Base-by-base conservation (phyloP, 1,140 invertebrate genomes). In the Pogonomyrmex barbatus region DNA sequence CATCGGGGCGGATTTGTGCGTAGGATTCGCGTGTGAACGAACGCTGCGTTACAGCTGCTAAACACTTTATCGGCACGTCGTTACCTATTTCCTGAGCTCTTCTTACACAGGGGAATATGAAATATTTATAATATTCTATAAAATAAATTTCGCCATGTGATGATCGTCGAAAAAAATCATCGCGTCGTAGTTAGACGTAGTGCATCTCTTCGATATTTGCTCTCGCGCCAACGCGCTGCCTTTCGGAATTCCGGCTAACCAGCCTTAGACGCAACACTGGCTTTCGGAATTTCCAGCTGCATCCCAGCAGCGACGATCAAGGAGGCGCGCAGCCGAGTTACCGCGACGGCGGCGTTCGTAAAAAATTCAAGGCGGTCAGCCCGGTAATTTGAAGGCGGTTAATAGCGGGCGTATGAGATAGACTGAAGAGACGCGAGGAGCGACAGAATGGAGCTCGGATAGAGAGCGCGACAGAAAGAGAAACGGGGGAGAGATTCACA, bases 321-420 rank as follows among this genome's bases (percentile, higher is more conserved):
- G 68, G 75, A 83, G 75, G 77, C 36, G 58, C 45, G 6, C 58
- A 1, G 52, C 75, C 58, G 65, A 39, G 39, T 62, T 58, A 78
- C 87, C 54, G 76, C 75, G 52, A 79, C 42, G 82, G 62, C 52
- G 36, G 79, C 1, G 73, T 33, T 52, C 62, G 68, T 71, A 63
- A 81, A 85, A 68, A 81, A 70, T 58, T 58, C 56, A 89, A 63
- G 45, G 73, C 56, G 81, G 76, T 88, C 60, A 77, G 82, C 52
- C 14, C 58, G 73, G 71, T 85, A 77, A 83, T 83, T 86, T 71
- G 58, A 87, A 84, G 68, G 54, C 75, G 68, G 78, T 85, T 87
- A 78, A 67, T 87, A 87, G 67, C 58, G 85, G 50, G 68, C 47
- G 47, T 17, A 71, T 58, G 47, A 24, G 42, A 84, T 63, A n/a